Evolutionary conservation across 2,888 invertebrate species (phyloP).

Genomic region (Scaptomyza tumidula): DNA sequence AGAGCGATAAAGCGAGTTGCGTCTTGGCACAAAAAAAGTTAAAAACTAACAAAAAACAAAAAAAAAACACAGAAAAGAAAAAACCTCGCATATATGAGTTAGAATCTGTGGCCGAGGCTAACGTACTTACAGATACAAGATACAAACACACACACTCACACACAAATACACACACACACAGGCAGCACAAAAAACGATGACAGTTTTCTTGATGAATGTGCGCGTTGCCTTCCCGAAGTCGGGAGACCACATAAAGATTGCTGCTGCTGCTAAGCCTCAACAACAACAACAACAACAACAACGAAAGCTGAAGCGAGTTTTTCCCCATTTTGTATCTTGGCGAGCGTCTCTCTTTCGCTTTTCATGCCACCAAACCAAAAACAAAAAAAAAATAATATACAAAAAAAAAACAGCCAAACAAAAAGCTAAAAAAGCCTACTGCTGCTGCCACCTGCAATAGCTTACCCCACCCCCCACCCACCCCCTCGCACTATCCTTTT

Average conservation of each 20-base stretch:
- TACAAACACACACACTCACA: conserved; percentile 42
- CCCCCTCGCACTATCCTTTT: background rate
- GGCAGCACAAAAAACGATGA: conserved; percentile 71
- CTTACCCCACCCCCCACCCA: background rate
- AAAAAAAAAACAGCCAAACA: conserved; percentile 13
- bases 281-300: conserved; percentile 8
- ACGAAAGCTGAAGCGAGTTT: conserved; percentile 42
- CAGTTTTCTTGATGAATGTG: conserved; percentile 81
- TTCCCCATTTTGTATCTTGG: conserved; percentile 45
- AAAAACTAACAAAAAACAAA: too few species aligned
- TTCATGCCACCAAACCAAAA: conserved; percentile 50
- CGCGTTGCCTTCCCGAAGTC: conserved; percentile 55
- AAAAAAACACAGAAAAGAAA: background rate
- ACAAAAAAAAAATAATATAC: background rate
- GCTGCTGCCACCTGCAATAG: conserved; percentile 42
- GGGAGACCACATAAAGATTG: conserved; percentile 56
- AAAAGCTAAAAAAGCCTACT: conserved; percentile 41
- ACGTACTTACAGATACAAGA: conserved; percentile 71
- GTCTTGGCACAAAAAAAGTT: conserved; percentile 34
- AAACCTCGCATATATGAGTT: conserved; percentile 65
- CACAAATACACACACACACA: conserved; percentile 29
- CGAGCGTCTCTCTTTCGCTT: conserved; percentile 59
- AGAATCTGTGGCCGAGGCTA: conserved; percentile 73
- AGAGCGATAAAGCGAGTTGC: conserved; percentile 13
- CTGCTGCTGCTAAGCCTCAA: conserved; percentile 40